Evolutionary conservation across 2,113 vertebrate genomes (phyloP), one percentile per base, ranked within the genome.

Genomic region (Microcebus griseorufus): DNA sequence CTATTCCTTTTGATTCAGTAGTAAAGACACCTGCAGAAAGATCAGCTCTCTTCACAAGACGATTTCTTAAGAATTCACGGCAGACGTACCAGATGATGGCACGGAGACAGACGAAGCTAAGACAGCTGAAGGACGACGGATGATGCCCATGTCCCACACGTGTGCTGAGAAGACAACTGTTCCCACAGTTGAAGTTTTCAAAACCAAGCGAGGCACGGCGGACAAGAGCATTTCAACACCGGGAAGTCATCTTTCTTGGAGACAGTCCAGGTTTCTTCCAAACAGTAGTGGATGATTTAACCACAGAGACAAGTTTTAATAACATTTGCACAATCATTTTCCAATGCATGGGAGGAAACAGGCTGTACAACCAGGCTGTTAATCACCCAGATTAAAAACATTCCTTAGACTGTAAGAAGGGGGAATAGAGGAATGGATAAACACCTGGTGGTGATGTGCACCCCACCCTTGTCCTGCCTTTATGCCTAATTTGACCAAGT

Each of bases 11-110:
- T 55, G 69, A 78, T 37, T 92, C 70, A 55, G n/a, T 76, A 89
- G 42, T 72, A n/a, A 88, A 70, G 65, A 73, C 88, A 95, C 82
- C 69, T 96, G 39, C 60, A 85, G 65, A 34, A 94, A 96, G n/a
- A 85, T 1, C 17, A 2, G 62, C 25, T 93, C 72, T 70, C 78
- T 86, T 14, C 45, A n/a, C 37, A 72, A 48, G 39, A 3, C 0
- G 2, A 53, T 64, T 37, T 34, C 92, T 88, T 55, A 88, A 86
- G 73, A 64, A 95, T 89, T 51, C 16, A 27, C 17, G 18, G 1
- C 39, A 95, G 25, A 34, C 16, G 86, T 42, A 78, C 60, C 12
- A 94, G 58, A 20, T 18, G 18, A 37, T 6, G 34, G 58, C 45
- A 58, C 2, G 45, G 64, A 70, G 94, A 86, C 34, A 76, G 73